Evolutionary conservation across 2,113 vertebrate genomes (phyloP).

Genomic region (Saiga tatarica): DNA sequence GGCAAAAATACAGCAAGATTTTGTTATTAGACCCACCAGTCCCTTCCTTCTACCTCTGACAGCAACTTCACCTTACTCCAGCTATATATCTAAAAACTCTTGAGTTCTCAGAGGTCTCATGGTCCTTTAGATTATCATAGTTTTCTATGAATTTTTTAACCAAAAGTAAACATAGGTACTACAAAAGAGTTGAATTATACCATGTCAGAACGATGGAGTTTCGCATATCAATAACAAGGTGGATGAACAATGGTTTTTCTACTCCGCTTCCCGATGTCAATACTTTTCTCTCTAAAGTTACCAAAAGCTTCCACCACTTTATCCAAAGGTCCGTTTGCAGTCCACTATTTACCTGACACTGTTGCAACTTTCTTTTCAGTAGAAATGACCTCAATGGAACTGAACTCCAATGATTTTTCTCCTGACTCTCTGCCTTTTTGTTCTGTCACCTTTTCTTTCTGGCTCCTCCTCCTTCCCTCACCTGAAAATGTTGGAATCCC

Average conservation of each 20-base stretch:
- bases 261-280: fast-evolving
- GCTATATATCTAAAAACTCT: not conserved
- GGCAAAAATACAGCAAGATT: not conserved
- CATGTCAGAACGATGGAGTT: not conserved
- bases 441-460: not conserved
- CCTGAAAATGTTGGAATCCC: not conserved
- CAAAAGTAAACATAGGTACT: not conserved
- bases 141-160: not conserved
- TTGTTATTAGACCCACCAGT: not conserved
- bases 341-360: not conserved
- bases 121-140: not conserved
- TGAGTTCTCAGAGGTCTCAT: no score
- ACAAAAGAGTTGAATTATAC: not conserved
- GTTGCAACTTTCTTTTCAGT: not conserved
- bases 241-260: not conserved
- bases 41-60: not conserved
- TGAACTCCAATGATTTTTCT: not conserved
- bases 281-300: not conserved
- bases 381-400: fast-evolving
- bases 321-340: not conserved
- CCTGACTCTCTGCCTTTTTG: not conserved
- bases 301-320: not conserved
- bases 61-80: not conserved
- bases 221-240: not conserved
- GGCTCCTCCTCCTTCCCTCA: not conserved